phyloP scores from a whole-genome alignment of 1,140 invertebrate species.

The Drosophila melanogaster region Release_6_plus_ISO1_MT NC_004354.4:2859501-2860000 shows the following conservation, averaged over 20 bases:
- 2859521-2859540: constrained; percentile 47
- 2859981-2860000: constrained; percentile 37
- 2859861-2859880: neutral
- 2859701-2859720: constrained; percentile 22
- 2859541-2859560: constrained; percentile 44
- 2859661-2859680: neutral
- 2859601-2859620: constrained; percentile 11
- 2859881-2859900: constrained; percentile 1
- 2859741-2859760: neutral
- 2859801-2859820: neutral
- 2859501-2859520: constrained; percentile 18
- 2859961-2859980: neutral
- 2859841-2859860: neutral
- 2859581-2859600: constrained; percentile 13
- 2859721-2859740: constrained; percentile 36
- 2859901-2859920: constrained; percentile 25
- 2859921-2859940: constrained; percentile 9
- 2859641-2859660: neutral
- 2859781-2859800: neutral
- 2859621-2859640: neutral
- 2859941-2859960: constrained; percentile 14
- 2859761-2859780: neutral
- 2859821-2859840: neutral
- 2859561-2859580: constrained; percentile 24
- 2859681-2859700: constrained; percentile 19